Evolutionary conservation across 1,140 invertebrate species (phyloP).

Genomic region (Colletes latitarsis): DNA sequence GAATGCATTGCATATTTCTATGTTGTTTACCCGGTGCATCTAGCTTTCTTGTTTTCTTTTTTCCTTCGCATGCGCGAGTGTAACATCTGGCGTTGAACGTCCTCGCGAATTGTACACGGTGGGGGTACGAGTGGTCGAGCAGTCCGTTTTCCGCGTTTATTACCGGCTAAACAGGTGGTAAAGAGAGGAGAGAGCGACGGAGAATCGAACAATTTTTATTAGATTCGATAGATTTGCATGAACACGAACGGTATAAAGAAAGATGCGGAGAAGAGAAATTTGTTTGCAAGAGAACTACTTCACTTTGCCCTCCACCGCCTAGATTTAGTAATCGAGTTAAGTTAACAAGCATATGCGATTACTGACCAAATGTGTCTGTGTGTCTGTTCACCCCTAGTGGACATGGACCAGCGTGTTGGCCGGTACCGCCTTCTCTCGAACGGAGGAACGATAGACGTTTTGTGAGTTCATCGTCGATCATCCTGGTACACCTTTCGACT

Average conservation of each 20-base stretch:
- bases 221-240: background rate
- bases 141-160: background rate
- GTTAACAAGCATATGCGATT: slow-evolving; percentile 12
- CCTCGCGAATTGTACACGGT: background rate
- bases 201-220: background rate
- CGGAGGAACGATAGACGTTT: slow-evolving; percentile 81
- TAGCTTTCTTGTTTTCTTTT: background rate
- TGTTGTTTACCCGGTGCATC: background rate
- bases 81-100: background rate
- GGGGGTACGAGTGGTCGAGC: slow-evolving; percentile 8
- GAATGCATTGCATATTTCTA: background rate
- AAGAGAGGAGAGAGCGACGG: background rate
- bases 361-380: slow-evolving; percentile 75
- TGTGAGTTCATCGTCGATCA: slow-evolving; percentile 78
- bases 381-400: slow-evolving; percentile 80
- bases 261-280: background rate
- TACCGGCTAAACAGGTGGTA: background rate
- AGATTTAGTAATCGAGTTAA: slow-evolving; percentile 29
- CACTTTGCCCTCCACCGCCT: slow-evolving; percentile 7
- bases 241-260: background rate
- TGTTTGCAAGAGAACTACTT: background rate
- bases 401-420: slow-evolving; percentile 81
- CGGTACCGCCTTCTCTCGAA: slow-evolving; percentile 82
- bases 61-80: slow-evolving; percentile 41
- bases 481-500: slow-evolving; percentile 72